These are phyloP conservation scores for Drosophila mimica DNA, from an alignment of 2,888 invertebrate genomes.

Conservation along the genomic window DNA sequence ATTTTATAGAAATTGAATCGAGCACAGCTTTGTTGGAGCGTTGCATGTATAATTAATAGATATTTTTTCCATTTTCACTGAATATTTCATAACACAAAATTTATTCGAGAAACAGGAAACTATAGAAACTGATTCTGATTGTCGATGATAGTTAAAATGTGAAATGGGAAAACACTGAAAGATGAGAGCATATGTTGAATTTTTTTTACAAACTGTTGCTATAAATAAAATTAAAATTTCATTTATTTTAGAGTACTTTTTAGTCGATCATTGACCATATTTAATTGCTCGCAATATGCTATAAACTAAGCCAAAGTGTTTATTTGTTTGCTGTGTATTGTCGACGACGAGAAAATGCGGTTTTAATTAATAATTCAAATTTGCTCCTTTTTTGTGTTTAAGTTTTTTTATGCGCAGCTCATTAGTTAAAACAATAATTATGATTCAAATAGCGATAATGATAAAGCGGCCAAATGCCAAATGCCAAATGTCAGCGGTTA, in stretches of 20 bases:
- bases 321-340: constrained; percentile 10
- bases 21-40: neutral
- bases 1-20: neutral
- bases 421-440: constrained; percentile 40
- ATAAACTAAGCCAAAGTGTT: constrained; percentile 52
- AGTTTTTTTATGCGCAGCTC: constrained; percentile 26
- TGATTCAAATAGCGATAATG: constrained; percentile 16
- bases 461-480: constrained; percentile 22
- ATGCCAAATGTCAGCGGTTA: constrained; percentile 21
- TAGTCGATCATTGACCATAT: neutral
- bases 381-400: constrained; percentile 33
- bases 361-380: constrained; percentile 72
- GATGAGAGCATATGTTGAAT: neutral
- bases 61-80: neutral
- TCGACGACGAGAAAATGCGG: constrained; percentile 55
- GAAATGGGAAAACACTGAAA: neutral
- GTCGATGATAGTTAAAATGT: neutral
- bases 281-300: constrained; percentile 40
- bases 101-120: neutral
- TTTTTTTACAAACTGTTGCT: neutral
- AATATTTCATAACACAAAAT: constrained; percentile 7
- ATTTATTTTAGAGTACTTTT: constrained; percentile 11
- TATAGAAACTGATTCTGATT: neutral
- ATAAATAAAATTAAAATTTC: neutral
- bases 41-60: constrained; percentile 5